Percentiles rank a stretch among this genome's conserved stretches.
These are phyloP conservation scores for Saccopteryx leptura DNA, from an alignment of 2,113 vertebrate genomes.

Conservation along the genomic window DNA sequence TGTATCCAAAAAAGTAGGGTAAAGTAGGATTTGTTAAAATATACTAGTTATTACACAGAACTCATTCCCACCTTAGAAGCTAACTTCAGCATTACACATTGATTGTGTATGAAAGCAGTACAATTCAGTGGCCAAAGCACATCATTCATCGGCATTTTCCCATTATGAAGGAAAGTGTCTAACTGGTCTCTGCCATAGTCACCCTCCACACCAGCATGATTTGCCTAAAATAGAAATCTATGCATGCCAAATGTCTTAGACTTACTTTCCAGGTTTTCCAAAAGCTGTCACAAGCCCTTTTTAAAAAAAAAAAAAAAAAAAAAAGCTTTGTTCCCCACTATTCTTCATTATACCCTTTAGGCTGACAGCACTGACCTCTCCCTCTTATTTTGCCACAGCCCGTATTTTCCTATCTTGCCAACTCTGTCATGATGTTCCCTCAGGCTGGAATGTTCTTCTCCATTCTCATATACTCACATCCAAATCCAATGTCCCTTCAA, in stretches of 20 bases:
- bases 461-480: background rate
- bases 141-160: background rate
- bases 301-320: too few relatives aligned
- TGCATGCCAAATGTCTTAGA: background rate
- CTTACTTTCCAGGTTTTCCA: background rate
- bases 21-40: background rate
- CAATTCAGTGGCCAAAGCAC: background rate
- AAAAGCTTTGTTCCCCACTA: background rate
- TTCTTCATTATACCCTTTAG: background rate
- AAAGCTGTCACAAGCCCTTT: background rate
- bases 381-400: background rate
- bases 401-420: background rate
- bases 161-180: slow-evolving; percentile 10
- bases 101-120: background rate
- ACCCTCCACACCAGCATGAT: background rate
- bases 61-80: background rate
- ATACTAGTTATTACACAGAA: background rate
- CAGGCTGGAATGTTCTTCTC: background rate
- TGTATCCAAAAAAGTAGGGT: background rate
- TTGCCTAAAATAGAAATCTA: slow-evolving; percentile 37
- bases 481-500: background rate
- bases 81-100: background rate
- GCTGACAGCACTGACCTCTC: background rate
- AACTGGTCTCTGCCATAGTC: background rate
- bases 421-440: background rate